Evolutionary conservation across 2,888 invertebrate species (phyloP).

Genomic region (Chironomus tentans): DNA sequence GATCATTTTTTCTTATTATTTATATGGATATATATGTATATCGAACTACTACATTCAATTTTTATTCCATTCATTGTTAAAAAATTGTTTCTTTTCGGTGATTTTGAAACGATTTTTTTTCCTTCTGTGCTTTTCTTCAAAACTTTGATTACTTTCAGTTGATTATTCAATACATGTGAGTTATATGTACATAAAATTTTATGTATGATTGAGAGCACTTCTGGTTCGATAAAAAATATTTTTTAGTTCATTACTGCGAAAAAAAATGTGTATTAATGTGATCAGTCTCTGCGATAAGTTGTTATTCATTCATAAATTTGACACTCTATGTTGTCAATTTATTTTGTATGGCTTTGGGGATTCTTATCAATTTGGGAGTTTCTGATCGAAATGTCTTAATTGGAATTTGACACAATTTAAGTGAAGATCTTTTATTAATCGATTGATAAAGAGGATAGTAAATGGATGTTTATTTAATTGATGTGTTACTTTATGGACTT

Average conservation of each 20-base stretch:
- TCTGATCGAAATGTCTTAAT: too few relatives aligned
- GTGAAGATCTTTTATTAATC: too few relatives aligned
- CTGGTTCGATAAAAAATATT: background rate
- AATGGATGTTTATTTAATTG: too few relatives aligned
- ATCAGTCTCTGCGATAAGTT: background rate
- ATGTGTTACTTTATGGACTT: too few relatives aligned
- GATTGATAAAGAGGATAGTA: too few relatives aligned
- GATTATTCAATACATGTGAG: slow-evolving; percentile 1
- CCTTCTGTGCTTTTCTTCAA: background rate
- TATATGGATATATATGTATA: background rate
- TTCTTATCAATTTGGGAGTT: too few relatives aligned
- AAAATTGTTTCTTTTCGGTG: background rate
- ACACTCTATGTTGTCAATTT: too few relatives aligned
- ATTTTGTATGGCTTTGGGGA: too few relatives aligned
- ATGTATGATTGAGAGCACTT: background rate
- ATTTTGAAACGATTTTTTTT: background rate
- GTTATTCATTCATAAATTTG: background rate
- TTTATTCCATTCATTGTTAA: background rate
- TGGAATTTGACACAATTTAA: too few relatives aligned
- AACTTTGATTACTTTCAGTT: slow-evolving; percentile 6
- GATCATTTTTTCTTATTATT: background rate
- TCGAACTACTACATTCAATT: slow-evolving; percentile 7
- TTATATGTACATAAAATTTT: background rate
- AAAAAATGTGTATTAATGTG: too few relatives aligned
- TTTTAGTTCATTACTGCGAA: too few relatives aligned